Base-by-base conservation (phyloP, 2,888 invertebrate genomes). In the Hyles lineata region DNA sequence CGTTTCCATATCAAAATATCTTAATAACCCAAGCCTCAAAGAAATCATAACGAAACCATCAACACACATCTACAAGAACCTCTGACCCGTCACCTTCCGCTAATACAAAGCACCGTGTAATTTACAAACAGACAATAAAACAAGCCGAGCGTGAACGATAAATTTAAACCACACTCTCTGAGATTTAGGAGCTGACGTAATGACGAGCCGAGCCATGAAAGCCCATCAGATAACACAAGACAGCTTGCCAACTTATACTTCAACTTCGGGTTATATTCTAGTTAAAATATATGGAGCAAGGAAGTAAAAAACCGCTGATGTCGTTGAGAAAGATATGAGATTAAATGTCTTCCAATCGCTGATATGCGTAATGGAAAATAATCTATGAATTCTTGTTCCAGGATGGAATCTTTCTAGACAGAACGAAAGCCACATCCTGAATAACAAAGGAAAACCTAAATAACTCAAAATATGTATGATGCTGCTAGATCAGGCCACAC, bases 61-160 rank as follows among this genome's bases (percentile, higher is more conserved):
- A 11, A 67, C 23, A 50, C 23, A 21, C 21, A 23, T 17, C 6
- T 50, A 67, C 17, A 0, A 21, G 43, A 67, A 67, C 67, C 67
- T 50, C 67, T 67, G 67, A 67, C 67, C 67, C 67, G 43, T 50
- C 67, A 67, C 50, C 43, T 67, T 23, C 50, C 50, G 43, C 43
- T 50, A 43, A 67, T 67, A 43, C 29, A 62, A 62, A 43, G 67
- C 23, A 67, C 43, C 67, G 17, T 50, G 23, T 67, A 50, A 67
- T 67, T 67, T 23, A 67, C 67, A 50, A 67, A 67, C 67, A 67
- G 43, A 67, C 50, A 43, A 67, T 67, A 67, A 50, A 67, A 21
- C 50, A 43, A 21, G 4, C 67, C 43, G 17, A 67, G 67, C 67
- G 67, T 67, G 67, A 43, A 67, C 67, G 23, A 67, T 67, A 67